Conservation (phyloP, 2,797 vertebrate species). For the Muscicapa striata region DNA sequence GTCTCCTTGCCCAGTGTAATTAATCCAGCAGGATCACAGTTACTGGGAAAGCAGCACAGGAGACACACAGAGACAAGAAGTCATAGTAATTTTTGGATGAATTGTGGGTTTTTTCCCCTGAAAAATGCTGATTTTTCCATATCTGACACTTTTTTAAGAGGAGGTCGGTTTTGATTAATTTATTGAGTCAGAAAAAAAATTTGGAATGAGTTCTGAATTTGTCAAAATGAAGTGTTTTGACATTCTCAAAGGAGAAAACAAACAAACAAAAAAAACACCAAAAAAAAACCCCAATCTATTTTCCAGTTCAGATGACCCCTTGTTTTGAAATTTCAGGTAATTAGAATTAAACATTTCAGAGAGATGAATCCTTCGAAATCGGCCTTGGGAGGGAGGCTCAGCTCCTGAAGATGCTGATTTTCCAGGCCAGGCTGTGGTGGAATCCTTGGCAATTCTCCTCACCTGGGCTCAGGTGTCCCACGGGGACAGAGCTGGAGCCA, state of each 20-base stretch:
- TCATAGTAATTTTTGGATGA: not conserved
- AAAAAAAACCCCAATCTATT: not conserved
- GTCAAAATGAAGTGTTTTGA: slow-evolving; percentile 56
- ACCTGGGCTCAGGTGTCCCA: not conserved
- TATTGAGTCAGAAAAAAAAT: slow-evolving; percentile 16
- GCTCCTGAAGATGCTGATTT: not conserved
- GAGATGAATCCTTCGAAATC: not conserved
- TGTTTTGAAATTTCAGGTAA: slow-evolving; percentile 49
- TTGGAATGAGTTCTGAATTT: slow-evolving; percentile 28
- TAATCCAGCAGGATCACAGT: not conserved
- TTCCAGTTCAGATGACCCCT: slow-evolving; percentile 47
- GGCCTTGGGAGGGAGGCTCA: not conserved
- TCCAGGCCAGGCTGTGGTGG: not conserved
- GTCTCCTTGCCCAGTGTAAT: not conserved
- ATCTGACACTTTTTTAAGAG: slow-evolving; percentile 23
- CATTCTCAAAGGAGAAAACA: not conserved
- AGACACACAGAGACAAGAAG: not conserved
- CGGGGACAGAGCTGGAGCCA: not conserved
- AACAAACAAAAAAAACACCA: not conserved
- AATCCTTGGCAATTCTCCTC: not conserved
- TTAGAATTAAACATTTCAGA: slow-evolving; percentile 45
- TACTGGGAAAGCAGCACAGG: not conserved
- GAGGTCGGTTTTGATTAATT: slow-evolving; percentile 3
- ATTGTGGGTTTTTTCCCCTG: not conserved
- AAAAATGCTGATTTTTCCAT: slow-evolving; percentile 45